phyloP scores from a whole-genome alignment of 2,113 vertebrate species.

The Vireo altiloquus region DNA sequence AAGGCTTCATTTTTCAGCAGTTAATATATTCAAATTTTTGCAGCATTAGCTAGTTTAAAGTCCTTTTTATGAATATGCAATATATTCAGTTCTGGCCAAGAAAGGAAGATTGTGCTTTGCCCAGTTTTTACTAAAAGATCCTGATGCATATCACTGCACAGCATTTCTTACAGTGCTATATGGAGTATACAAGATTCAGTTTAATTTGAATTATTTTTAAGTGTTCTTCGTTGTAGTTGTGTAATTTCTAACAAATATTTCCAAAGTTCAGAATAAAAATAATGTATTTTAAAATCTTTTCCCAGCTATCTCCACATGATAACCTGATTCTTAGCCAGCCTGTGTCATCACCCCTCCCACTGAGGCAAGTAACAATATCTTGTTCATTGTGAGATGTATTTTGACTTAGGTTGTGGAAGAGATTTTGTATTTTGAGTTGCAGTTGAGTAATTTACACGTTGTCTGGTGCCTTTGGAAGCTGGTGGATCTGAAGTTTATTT shows the following conservation, averaged over 20 bases:
- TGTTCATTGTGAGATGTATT: neutral
- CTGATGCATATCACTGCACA: neutral
- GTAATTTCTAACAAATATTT: neutral
- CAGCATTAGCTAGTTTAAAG: neutral
- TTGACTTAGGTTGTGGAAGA: neutral
- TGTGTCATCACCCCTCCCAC: constrained; percentile 92
- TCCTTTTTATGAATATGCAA: neutral
- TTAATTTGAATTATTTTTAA: neutral
- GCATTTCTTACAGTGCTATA: neutral
- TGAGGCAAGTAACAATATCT: constrained; percentile 80
- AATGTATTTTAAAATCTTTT: neutral
- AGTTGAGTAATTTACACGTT: neutral
- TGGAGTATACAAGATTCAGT: neutral
- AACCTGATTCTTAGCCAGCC: constrained; percentile 96
- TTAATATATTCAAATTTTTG: neutral
- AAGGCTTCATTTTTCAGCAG: neutral
- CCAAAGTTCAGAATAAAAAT: neutral
- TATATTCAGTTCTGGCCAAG: neutral
- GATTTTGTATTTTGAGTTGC: neutral
- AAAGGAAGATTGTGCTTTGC: neutral
- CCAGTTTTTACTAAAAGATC: neutral
- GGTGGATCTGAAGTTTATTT: neutral
- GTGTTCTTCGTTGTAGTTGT: neutral
- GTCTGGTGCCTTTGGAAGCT: neutral
- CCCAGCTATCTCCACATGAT: constrained; percentile 94